Conservation (phyloP, 2,797 vertebrate genomes). For the Syngnathus rostellatus region DNA sequence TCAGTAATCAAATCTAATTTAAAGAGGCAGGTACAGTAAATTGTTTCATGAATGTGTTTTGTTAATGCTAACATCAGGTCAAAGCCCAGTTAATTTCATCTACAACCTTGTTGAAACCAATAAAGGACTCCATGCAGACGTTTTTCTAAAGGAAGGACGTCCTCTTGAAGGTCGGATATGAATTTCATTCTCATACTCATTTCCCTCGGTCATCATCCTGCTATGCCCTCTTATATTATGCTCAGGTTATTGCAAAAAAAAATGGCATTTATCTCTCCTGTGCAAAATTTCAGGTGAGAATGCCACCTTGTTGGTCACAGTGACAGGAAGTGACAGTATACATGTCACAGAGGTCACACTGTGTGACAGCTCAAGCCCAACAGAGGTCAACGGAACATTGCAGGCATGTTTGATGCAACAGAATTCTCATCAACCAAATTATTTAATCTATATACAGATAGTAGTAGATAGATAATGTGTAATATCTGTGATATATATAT, state of each 20-base stretch:
- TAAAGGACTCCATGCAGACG: slow-evolving; percentile 39
- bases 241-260: not conserved
- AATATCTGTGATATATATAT: not conserved
- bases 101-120: slow-evolving; percentile 46
- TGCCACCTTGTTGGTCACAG: slow-evolving; percentile 46
- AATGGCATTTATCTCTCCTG: slow-evolving; percentile 7
- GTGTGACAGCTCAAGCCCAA: slow-evolving; percentile 35
- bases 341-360: slow-evolving; percentile 46
- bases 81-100: slow-evolving; percentile 56
- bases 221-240: not conserved
- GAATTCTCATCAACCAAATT: not conserved
- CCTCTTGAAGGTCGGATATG: slow-evolving; percentile 45
- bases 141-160: slow-evolving; percentile 47
- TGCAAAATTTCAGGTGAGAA: slow-evolving; percentile 44
- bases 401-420: slow-evolving; percentile 21
- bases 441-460: not conserved
- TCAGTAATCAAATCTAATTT: slow-evolving; percentile 16
- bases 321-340: slow-evolving; percentile 47
- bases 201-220: not conserved
- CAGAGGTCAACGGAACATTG: slow-evolving; percentile 42
- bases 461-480: too few relatives aligned
- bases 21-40: not conserved
- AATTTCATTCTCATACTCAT: not conserved
- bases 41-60: not conserved
- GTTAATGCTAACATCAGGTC: slow-evolving; percentile 36